Evolutionary conservation across 2,888 invertebrate species (phyloP), one percentile per base, ranked within the genome.

Genomic region (Trachelus tabidus): DNA sequence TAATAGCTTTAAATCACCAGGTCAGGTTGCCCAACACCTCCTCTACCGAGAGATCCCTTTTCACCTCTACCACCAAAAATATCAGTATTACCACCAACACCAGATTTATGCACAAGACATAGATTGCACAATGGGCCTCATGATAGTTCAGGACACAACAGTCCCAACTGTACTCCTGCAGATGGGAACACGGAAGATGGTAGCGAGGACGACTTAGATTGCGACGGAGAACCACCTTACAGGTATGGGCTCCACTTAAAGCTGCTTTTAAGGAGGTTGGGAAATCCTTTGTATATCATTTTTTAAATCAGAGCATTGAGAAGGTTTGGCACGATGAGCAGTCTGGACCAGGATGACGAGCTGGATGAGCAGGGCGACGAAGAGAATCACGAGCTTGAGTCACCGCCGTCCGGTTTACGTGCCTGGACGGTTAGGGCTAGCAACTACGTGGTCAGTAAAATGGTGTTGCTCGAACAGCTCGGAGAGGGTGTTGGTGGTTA

Each of bases 391-490:
- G 91, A 91, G 31, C 75, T 86, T 11, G 91, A 91, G 75, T 89
- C 91, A 9, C 87, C 93, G 11, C 85, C 93, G 34, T 93, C 93
- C 33, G 94, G 94, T 12, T 92, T 94, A 11, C 93, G 94, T 92
- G 95, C 95, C 23, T 97, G 97, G 96, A 96, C 97, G 0, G 95
- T 96, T 11, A 93, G 95, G 80, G 96, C 97, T 11, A 96, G 97
- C 1, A 95, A 94, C 68, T 97, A 95, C 89, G 96, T 97, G 9
- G 96, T 95, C 6, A 96, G 96, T 85, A 97, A 97, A 90, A 96
- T 97, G 94, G 93, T 94, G 3, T 93, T 95, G 79, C 93, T 95
- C 82, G 95, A 95, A 87, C 94, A 94, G 82, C 92, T 95, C 2
- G 92, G 95, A 23, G 93, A 93, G 83, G 93, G 93, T 80, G 92